Evolutionary conservation across 2,797 vertebrate species (phyloP).

Genomic region (Psittacula echo): DNA sequence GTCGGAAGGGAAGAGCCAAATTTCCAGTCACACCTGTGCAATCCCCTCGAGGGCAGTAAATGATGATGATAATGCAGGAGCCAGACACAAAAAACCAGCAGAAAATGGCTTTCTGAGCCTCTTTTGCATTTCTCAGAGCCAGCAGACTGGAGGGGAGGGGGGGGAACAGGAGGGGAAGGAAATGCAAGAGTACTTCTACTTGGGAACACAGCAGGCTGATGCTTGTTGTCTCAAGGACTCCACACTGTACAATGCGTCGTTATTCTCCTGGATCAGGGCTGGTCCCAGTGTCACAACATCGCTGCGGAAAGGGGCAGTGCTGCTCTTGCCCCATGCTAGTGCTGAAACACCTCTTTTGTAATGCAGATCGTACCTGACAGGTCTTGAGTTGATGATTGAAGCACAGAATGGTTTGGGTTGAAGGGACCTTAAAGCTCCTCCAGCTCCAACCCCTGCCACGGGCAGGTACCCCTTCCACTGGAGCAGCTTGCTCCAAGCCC

Average conservation of each 20-base stretch:
- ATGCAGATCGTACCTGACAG: fast-evolving
- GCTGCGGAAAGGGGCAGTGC: background rate
- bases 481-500: background rate
- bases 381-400: background rate
- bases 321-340: background rate
- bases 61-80: constrained; percentile 58
- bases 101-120: constrained; percentile 59
- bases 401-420: background rate
- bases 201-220: background rate
- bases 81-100: constrained; percentile 16
- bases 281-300: fast-evolving
- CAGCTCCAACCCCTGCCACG: background rate
- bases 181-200: background rate
- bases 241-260: background rate
- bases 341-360: background rate
- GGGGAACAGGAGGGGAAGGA: too few relatives aligned
- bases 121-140: constrained; percentile 60
- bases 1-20: constrained; percentile 63
- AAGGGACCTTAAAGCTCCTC: background rate
- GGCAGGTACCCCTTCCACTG: background rate
- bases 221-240: constrained; percentile 23
- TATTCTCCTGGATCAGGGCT: background rate
- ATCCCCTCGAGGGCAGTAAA: constrained; percentile 65
- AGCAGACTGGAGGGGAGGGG: background rate
- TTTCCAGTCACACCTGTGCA: constrained; percentile 62